Base-by-base conservation (phyloP, 1,140 invertebrate species). In the Neodiprion lecontei region DNA sequence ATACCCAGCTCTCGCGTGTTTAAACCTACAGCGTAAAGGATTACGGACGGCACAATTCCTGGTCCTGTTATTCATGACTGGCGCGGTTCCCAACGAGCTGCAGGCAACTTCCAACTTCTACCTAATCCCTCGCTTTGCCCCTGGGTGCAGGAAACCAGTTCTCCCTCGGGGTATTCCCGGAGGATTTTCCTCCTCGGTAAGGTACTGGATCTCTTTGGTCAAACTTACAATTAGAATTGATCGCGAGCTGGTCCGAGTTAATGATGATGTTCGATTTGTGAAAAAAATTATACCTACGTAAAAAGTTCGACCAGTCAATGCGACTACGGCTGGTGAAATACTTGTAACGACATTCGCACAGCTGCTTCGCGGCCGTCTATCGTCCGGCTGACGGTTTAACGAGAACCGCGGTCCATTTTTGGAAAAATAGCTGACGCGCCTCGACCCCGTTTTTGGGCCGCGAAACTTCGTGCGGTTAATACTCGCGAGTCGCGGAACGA, bases 231-330 rank as follows among this genome's bases (percentile, higher is more conserved):
- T 5, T 40, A 40, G 28, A 40, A 40, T 5, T 1, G 28, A 40
- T 40, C 28, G 5, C 28, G 28, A 40, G 1, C 28, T 40, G 28
- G 28, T 1, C 28, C 28, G 28, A 40, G 28, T 40, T 40, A 40
- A 40, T 40, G 28, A 40, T 40, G 28, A 40, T 40, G 72, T 77
- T 73, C 74, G 73, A 73, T 74, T 77, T 77, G 72, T 76, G 68
- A 71, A 74, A 75, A 73, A 69, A 68, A 77, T 75, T 72, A 72
- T 74, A 70, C 74, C 76, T 77, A 77, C 75, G 75, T 79, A 75
- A 76, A 77, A 77, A 79, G 76, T 67, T 47, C 70, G 69, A 72
- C 47, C 61, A 65, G 23, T 49, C 67, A 40, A 40, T 40, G 28
- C 28, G 28, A 40, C 5, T 40, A 40, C 28, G 28, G 28, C 28